A percentile compares a stretch with the other conserved stretches of the same genome.
These are phyloP conservation scores for Arenicola marina DNA, from an alignment of 2,888 invertebrate genomes.

Conservation along the genomic window DNA sequence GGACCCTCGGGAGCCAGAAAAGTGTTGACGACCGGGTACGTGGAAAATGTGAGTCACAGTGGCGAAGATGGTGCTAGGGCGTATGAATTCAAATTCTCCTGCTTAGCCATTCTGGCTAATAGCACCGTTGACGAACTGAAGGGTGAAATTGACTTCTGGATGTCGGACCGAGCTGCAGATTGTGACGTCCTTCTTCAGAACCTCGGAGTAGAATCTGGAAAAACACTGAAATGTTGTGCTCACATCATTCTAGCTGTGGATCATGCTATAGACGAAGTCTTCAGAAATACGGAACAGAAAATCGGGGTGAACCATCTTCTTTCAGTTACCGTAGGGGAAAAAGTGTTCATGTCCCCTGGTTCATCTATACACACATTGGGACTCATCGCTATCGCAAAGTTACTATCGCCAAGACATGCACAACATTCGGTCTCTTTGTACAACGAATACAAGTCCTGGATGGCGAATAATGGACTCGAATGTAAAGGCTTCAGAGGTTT, in stretches of 20 bases:
- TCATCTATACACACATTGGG: background rate
- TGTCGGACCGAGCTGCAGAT: constrained; percentile 2
- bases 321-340: background rate
- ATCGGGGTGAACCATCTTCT: background rate
- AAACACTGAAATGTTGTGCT: background rate
- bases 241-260: background rate
- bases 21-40: constrained; percentile 3
- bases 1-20: background rate
- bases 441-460: constrained; percentile 5
- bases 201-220: background rate
- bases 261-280: background rate
- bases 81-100: constrained; percentile 1
- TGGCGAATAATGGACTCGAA: background rate
- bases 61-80: constrained; percentile 6
- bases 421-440: constrained; percentile 1
- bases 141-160: constrained; percentile 1
- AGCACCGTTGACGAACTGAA: background rate
- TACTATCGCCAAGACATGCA: constrained; percentile 6
- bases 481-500: background rate
- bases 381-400: constrained; percentile 3
- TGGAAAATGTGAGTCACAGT: background rate
- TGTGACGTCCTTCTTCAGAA: background rate
- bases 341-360: background rate
- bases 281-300: constrained; percentile 1
- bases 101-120: background rate